Base-by-base conservation (phyloP, 2,888 invertebrate species). In the Erannis defoliaria region DNA sequence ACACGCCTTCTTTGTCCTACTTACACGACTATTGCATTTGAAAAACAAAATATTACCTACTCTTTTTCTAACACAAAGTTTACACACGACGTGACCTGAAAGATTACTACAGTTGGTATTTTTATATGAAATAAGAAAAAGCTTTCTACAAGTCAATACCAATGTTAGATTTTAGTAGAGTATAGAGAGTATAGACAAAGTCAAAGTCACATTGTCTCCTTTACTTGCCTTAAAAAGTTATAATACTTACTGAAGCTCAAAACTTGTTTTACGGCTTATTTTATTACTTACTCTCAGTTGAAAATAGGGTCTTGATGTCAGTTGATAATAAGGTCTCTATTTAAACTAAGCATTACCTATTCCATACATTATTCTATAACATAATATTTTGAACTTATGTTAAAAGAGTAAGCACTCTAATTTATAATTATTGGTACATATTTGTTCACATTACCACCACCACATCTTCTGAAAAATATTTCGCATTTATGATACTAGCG, bases 121-220 rank as follows among this genome's bases (percentile, higher is more conserved):
- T 31, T 35, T 49, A 35, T 49, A 35, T 49, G 10, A 19, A 12
- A 45, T 45, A 29, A 31, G 26, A 46, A 46, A 49, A 35, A 49
- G 19, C 49, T 35, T 19, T 49, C 21, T 49, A 35, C 19, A n/a
- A 35, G 49, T 35, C 35, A 21, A 5, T 21, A 21, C 35, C 1
- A 48, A 31, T 26, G 9, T 6, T 3, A 23, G 14, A 29, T 46
- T 46, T 38, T 33, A 5, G 46, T 46, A 29, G 16, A 37, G 3
- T 10, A 40, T 31, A 29, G 46, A 46, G n/a, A n/a, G n/a, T n/a
- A n/a, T n/a, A n/a, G n/a, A n/a, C n/a, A n/a, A n/a, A n/a, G n/a
- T n/a, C 46, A 46, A 46, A 31, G 46, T 46, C 29, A 46, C 46
- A 46, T 46, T 31, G 46, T 46, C 46, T 31, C 48, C 48, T 48